phyloP scores from a whole-genome alignment of 2,888 invertebrate species.

The Strigamia transsilvanica region DNA sequence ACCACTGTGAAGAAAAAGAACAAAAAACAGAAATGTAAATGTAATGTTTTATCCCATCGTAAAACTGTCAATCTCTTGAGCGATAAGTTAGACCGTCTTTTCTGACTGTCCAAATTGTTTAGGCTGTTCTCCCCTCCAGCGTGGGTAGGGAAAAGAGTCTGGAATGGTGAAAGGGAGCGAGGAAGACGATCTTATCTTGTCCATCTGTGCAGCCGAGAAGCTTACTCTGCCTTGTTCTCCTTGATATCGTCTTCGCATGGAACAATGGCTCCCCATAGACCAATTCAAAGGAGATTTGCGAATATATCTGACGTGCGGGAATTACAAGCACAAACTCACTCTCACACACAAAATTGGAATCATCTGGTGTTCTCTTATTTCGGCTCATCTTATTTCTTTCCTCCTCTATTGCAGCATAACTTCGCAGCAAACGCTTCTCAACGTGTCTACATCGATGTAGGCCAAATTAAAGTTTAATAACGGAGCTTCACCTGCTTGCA shows the following conservation, averaged over 20 bases:
- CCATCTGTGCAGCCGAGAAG: conserved; percentile 48
- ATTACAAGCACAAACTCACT: conserved; percentile 50
- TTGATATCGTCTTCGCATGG: conserved; percentile 46
- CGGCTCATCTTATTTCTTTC: conserved; percentile 31
- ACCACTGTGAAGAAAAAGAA: too few species aligned
- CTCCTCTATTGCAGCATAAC: conserved; percentile 10
- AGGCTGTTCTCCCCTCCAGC: conserved; percentile 25
- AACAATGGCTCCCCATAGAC: conserved; percentile 49
- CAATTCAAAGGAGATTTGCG: conserved; percentile 53
- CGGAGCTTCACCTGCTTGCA: neutral
- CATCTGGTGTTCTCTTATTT: conserved; percentile 42
- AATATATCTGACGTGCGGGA: conserved; percentile 52
- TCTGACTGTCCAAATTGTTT: conserved; percentile 23
- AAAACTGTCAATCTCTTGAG: neutral
- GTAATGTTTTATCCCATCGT: neutral
- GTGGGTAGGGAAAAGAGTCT: conserved; percentile 26
- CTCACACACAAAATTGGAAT: conserved; percentile 47
- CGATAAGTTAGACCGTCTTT: neutral
- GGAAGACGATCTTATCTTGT: conserved; percentile 40
- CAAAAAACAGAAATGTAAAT: neutral
- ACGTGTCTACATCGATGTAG: neutral
- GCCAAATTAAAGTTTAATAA: conserved; percentile 42
- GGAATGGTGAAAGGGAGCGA: neutral
- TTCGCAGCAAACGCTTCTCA: conserved; percentile 4
- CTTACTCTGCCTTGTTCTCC: conserved; percentile 45